Conservation (phyloP, 2,888 invertebrate genomes). For the Netelia fuscicornis region DNA sequence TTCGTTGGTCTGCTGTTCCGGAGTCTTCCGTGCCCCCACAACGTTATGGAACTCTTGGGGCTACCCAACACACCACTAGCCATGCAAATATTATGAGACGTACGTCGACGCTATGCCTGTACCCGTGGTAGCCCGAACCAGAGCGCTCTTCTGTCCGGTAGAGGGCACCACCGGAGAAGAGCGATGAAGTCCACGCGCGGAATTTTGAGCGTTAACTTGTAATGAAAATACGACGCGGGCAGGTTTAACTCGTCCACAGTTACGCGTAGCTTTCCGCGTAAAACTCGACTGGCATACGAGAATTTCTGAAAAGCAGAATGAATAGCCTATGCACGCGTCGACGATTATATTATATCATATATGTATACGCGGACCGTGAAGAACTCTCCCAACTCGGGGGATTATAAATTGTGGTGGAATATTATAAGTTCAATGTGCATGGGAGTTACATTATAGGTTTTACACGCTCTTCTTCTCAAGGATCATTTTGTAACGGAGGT, state of each 20-base stretch:
- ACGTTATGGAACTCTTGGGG: constrained; percentile 64
- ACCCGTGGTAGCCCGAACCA: not conserved
- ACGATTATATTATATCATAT: constrained; percentile 11
- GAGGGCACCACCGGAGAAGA: constrained; percentile 3
- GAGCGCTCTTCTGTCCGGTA: constrained; percentile 40
- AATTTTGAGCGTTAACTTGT: constrained; percentile 49
- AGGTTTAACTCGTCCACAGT: constrained; percentile 29
- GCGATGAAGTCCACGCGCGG: constrained; percentile 7
- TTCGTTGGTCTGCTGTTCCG: constrained; percentile 43
- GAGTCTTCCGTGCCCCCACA: constrained; percentile 26
- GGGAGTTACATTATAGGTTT: not conserved
- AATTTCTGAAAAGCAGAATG: constrained; percentile 16
- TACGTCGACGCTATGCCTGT: constrained; percentile 54
- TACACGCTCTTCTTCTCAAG: not conserved
- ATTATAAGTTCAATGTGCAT: constrained; percentile 19
- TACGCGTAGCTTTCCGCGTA: not conserved
- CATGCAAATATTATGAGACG: constrained; percentile 66
- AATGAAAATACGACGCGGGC: constrained; percentile 58
- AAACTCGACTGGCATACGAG: not conserved
- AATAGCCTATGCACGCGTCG: not conserved
- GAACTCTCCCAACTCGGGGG: not conserved
- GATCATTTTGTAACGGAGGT: not conserved
- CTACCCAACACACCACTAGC: constrained; percentile 53
- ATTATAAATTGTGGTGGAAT: constrained; percentile 27
- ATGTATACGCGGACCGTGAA: not conserved